A percentile compares a stretch with the other conserved stretches of the same genome.
Conservation (phyloP, 2,797 vertebrate species). For the Brachymystax lenok region DNA sequence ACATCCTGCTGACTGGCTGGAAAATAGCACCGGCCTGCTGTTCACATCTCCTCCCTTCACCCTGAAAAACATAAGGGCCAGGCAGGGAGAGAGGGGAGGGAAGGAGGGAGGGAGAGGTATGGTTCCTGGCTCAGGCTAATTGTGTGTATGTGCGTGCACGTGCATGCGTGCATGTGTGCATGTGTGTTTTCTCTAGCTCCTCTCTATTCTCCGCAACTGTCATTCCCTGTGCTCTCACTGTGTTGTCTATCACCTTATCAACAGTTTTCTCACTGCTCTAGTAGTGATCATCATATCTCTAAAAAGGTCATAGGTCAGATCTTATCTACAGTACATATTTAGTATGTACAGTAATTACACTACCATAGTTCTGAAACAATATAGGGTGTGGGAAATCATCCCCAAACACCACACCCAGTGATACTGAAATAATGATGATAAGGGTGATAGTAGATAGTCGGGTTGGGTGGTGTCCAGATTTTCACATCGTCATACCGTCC, state of each 20-base stretch:
- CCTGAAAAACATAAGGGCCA: constrained; percentile 81
- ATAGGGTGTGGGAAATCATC: neutral
- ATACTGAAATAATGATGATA: constrained; percentile 3
- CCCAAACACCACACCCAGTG: neutral
- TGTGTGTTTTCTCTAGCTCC: neutral
- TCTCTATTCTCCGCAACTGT: neutral
- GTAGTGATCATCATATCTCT: neutral
- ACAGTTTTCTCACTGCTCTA: neutral
- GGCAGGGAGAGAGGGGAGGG: constrained; percentile 23
- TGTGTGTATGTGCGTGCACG: neutral
- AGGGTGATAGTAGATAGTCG: neutral
- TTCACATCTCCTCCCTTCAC: constrained; percentile 81
- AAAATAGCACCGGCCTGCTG: constrained; percentile 88
- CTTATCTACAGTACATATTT: neutral
- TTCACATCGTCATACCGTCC: too few relatives aligned
- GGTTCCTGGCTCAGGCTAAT: neutral
- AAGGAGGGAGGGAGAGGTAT: neutral
- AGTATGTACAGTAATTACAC: neutral
- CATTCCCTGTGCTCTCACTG: neutral
- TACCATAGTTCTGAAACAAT: neutral
- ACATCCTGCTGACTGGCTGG: constrained; percentile 94
- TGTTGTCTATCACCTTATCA: too few relatives aligned
- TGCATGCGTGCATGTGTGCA: neutral
- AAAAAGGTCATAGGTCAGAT: neutral
- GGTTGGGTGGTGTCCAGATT: neutral